A percentile compares a stretch with the other conserved stretches of the same genome.
Evolutionary conservation across 2,888 invertebrate species (phyloP).

Genomic region (Thecophora atra): DNA sequence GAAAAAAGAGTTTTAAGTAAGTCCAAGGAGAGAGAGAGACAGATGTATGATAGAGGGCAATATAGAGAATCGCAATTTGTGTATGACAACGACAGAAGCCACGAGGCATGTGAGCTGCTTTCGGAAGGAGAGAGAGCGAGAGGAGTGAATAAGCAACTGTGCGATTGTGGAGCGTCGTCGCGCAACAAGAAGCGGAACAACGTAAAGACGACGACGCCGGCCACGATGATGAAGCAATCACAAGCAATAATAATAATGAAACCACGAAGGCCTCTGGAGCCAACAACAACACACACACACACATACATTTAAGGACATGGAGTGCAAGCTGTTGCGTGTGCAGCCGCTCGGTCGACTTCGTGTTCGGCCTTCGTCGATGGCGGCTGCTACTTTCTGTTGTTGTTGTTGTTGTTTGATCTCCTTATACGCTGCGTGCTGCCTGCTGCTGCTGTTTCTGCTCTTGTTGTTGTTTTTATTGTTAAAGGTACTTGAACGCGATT

Average conservation of each 20-base stretch:
- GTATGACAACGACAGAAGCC: too few relatives aligned
- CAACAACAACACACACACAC: background rate
- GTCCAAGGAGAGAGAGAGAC: too few relatives aligned
- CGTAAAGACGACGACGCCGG: too few relatives aligned
- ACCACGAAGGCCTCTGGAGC: background rate
- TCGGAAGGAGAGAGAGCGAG: background rate
- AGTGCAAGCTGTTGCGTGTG: slow-evolving; percentile 28
- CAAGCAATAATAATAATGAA: slow-evolving; percentile 19
- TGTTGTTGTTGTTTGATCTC: background rate
- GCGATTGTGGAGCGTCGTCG: background rate
- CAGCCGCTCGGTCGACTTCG: background rate
- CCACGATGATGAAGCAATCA: slow-evolving; percentile 15
- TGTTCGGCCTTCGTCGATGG: background rate
- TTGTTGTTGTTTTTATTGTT: slow-evolving; percentile 24
- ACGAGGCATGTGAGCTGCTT: background rate
- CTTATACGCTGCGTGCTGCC: background rate
- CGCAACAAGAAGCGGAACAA: background rate
- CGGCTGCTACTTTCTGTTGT: background rate
- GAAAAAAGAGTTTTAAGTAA: too few relatives aligned
- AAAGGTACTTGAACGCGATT: slow-evolving; percentile 25
- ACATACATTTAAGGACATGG: background rate
- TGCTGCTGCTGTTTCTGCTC: background rate
- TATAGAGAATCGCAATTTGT: too few relatives aligned
- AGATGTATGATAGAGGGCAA: too few relatives aligned
- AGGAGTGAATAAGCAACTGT: background rate